Percentiles rank a stretch among this genome's conserved stretches.
phyloP scores from a whole-genome alignment of 2,797 vertebrate species.

The Cephalopachus bancanus region DNA sequence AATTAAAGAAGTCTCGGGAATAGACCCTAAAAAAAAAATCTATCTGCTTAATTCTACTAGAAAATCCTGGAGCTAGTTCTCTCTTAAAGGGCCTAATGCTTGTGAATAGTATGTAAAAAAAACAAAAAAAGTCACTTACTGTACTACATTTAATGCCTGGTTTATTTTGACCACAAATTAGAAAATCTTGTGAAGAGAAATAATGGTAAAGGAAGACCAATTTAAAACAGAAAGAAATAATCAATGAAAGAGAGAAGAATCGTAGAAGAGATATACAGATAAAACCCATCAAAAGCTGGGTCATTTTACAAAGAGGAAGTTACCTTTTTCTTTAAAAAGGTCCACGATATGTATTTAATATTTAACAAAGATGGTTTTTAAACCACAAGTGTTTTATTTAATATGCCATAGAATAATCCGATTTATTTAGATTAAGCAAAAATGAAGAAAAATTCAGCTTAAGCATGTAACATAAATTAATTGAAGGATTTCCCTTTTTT shows the following conservation, averaged over 20 bases:
- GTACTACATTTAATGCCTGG: neutral
- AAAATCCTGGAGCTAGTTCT: neutral
- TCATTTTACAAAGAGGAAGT: neutral
- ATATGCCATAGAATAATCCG: neutral
- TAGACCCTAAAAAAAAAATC: neutral
- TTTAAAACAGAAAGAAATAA: neutral
- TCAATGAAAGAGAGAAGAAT: neutral
- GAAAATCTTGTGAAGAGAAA: slow-evolving; percentile 19
- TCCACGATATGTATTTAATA: neutral
- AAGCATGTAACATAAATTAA: neutral
- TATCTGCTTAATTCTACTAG: neutral
- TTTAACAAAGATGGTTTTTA: slow-evolving; percentile 20
- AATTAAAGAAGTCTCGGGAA: neutral
- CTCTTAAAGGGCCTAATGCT: neutral
- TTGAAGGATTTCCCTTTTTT: neutral
- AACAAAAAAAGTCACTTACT: neutral
- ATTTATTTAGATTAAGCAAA: neutral
- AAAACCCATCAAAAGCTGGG: neutral
- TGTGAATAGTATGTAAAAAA: neutral
- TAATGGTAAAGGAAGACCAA: neutral
- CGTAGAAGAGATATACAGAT: neutral
- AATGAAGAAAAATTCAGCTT: neutral
- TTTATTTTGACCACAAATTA: neutral
- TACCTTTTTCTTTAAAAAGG: neutral
- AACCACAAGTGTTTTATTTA: slow-evolving; percentile 11